A percentile compares a stretch with the other conserved stretches of the same genome.
Conservation (phyloP, 2,113 vertebrate genomes). For the Sebastes fasciatus region DNA sequence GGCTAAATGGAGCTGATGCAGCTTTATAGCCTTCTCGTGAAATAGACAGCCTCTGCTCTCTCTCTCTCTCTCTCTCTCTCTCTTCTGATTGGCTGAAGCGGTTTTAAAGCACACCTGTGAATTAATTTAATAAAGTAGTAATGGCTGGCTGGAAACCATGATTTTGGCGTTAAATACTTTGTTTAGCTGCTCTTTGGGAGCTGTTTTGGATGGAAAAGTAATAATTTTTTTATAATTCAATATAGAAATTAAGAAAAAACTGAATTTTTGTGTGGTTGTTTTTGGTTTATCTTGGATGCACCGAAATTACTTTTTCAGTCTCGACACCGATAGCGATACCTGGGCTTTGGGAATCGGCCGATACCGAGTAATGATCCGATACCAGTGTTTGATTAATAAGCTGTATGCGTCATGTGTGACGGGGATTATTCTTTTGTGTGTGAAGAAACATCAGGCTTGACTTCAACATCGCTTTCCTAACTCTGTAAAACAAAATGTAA, state of each 20-base stretch:
- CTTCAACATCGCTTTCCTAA: too few relatives aligned
- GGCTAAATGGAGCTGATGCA: constrained; percentile 57
- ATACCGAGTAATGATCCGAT: too few relatives aligned
- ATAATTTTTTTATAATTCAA: background rate
- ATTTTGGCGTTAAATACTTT: too few relatives aligned
- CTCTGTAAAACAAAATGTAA: too few relatives aligned
- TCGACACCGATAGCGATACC: too few relatives aligned
- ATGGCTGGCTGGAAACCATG: background rate
- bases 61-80: constrained; percentile 7
- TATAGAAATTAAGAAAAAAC: background rate
- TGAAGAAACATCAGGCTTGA: too few relatives aligned
- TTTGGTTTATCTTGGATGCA: background rate
- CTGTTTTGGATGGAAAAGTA: background rate
- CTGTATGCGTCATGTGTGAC: too few relatives aligned
- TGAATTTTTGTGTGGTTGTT: background rate
- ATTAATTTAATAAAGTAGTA: constrained; percentile 26
- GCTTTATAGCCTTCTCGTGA: constrained; percentile 54
- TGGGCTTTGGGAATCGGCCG: too few relatives aligned
- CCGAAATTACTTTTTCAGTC: too few relatives aligned
- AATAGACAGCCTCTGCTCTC: background rate
- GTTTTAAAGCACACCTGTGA: constrained; percentile 72
- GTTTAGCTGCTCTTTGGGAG: background rate
- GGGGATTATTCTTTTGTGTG: too few relatives aligned
- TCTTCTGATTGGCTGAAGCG: constrained; percentile 68
- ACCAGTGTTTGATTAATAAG: too few relatives aligned